These are phyloP conservation scores for Eubucco bourcierii DNA, from an alignment of 2,113 vertebrate species.

Conservation along the genomic window DNA sequence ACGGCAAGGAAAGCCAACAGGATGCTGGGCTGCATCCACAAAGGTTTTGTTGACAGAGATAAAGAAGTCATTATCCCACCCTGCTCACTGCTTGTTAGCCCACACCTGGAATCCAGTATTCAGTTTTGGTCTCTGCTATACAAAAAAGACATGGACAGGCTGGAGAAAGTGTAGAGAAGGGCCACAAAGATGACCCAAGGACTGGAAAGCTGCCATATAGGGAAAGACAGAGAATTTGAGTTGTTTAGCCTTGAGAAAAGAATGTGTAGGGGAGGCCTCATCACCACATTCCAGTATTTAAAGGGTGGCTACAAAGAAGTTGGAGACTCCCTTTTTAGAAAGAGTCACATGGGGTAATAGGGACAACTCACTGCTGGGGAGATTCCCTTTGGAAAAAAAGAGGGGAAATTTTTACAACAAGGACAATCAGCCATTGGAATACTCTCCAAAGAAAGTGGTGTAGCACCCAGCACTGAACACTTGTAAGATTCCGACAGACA, in stretches of 20 bases:
- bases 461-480: background rate
- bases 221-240: background rate
- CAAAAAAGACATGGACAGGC: background rate
- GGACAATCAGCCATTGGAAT: background rate
- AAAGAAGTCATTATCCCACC: background rate
- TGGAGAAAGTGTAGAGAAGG: background rate
- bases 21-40: background rate
- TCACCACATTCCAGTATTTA: background rate
- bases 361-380: background rate
- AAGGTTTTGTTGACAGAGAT: background rate
- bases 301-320: background rate
- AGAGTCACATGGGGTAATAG: background rate
- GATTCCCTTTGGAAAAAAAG: background rate
- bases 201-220: background rate
- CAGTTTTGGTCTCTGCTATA: background rate
- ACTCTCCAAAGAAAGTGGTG: background rate
- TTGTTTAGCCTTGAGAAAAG: background rate
- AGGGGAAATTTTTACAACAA: background rate
- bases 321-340: background rate
- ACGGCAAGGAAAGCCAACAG: background rate
- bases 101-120: background rate
- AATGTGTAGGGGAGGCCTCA: background rate
- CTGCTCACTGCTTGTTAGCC: background rate
- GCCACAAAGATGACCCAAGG: background rate
- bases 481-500: background rate